Evolutionary conservation across 2,113 vertebrate genomes (phyloP), one percentile per base, ranked within the genome.

Genomic region (Atherinomorus stipes): DNA sequence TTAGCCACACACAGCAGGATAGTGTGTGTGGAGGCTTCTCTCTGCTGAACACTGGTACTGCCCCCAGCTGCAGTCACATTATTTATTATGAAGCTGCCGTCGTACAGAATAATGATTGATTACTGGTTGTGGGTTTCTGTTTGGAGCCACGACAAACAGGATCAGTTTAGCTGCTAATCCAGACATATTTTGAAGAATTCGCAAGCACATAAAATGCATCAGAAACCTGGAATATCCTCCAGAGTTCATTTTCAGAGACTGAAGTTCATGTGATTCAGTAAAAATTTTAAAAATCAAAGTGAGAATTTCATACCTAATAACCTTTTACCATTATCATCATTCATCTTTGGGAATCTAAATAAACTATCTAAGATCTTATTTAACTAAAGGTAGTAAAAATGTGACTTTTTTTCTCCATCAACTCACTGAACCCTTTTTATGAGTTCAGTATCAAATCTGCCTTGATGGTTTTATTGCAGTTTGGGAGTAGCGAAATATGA

Each of bases 401-500:
- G 18, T 42, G n/a, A 34, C 0, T 26, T 40, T 47, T 51, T 1
- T 59, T 42, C 25, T 28, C 21, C 59, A 47, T 58, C 28, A 85
- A 84, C 87, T 57, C 49, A 5, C 10, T 85, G 80, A 84, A 84
- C 85, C 45, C 15, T 42, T 64, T 77, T 53, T 71, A 72, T 28
- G 40, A 53, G 73, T 19, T 6, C n/a, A n/a, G 2, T 10, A 65
- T 73, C 76, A 65, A 75, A 80, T 15, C 19, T 53, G 23, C 7
- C 25, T 25, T 40, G 66, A 84, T 84, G 72, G 9, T 75, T 90
- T 90, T 86, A 86, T 62, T 60, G 61, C 58, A 54, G 28, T 42
- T 58, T 76, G 64, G 44, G 65, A 82, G 78, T 59, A 64, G 64
- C 65, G 51, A 21, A 72, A 59, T 19, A 66, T 64, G 28, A 68